Base-by-base conservation (phyloP, 2,888 invertebrate species). In the Gymnocheta viridis region DNA sequence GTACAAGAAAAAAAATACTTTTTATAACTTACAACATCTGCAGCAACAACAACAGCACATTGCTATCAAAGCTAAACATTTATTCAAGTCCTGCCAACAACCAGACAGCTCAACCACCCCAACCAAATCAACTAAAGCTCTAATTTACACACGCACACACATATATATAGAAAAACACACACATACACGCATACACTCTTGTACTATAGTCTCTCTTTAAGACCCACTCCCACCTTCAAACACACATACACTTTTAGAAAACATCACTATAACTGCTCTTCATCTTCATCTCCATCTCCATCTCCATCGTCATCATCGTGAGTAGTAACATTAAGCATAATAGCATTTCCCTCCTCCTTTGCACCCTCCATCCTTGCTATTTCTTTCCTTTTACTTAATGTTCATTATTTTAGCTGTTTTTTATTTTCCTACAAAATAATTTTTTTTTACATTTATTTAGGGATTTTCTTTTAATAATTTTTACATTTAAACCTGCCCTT, bases 281-380 rank as follows among this genome's bases (percentile, higher is more conserved):
- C 81, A 81, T 81, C 66, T 73, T 19, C 69, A 64, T 27, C 56
- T 10, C 24, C 56, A 58, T 27, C 51, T 29, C 22, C 64, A 64
- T 27, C 67, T 49, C 60, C 67, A 2, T 58, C 49, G n/a, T 32
- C 54, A 47, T 49, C 58, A 7, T 29, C 38, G 51, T 38, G 62
- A 70, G 51, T 70, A 64, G 67, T 67, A 79, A 64, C 79, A 66
- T 79, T 79, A 79, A 79, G 47, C 64, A 70, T 62, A 72, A 60
- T 3, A 66, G 64, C 72, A 56, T 79, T 72, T 79, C 64, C 56
- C 72, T 44, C 44, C 62, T 54, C 44, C 17, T 41, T 10, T 29
- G n/a, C 14, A 10, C 27, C 24, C 47, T 4, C 24, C 22, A 22
- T 22, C 44, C 51, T 10, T 14, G 2, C 22, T 10, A 27, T 22